Evolutionary conservation across 2,888 invertebrate species (phyloP), one percentile per base, ranked within the genome.

Genomic region (Xanthorhoe spadicearia): DNA sequence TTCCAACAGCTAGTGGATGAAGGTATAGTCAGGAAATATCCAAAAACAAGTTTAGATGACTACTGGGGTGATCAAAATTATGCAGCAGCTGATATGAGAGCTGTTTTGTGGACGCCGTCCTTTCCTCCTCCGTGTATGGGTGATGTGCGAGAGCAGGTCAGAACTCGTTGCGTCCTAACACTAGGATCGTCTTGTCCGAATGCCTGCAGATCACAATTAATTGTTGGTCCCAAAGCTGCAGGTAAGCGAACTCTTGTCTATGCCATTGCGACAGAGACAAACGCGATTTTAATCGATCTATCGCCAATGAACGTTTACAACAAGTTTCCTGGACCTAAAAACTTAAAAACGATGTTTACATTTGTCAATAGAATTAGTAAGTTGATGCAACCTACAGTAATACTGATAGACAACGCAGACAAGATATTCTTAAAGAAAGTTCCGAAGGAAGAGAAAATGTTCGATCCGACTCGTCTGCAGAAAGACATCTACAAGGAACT

Each of bases 201-300:
- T 58, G 89, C 88, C 59, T 85, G 89, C 8, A 92, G 93, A 82
- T 94, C 96, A 0, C 94, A 96, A 19, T 83, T 97, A 59, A 89
- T 97, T 19, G 95, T 95, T 32, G 97, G 97, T 0, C 95, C 96
- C 0, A 90, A 94, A 56, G 94, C 94, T 32, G 92, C 94, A 43
- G 97, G 97, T 0, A 97, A 97, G 85, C 94, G 94, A 77, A 93
- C 96, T 68, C 85, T 97, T 60, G 94, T 95, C 0, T 94, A 97
- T 75, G 96, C 96, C 0, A 92, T 97, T 32, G 97, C 96, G 71
- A 95, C 95, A 1, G 96, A 97, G 87, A 94, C 96, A 0, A 95
- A 95, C 57, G 95, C 97, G 4, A 95, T 96, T 50, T 84, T 97
- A 13, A 96, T 97, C 80, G 97, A 97, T 78, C 86, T 97, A 13